Evolutionary conservation across 2,888 invertebrate genomes (phyloP).

Genomic region (Andrena trimmerana): DNA sequence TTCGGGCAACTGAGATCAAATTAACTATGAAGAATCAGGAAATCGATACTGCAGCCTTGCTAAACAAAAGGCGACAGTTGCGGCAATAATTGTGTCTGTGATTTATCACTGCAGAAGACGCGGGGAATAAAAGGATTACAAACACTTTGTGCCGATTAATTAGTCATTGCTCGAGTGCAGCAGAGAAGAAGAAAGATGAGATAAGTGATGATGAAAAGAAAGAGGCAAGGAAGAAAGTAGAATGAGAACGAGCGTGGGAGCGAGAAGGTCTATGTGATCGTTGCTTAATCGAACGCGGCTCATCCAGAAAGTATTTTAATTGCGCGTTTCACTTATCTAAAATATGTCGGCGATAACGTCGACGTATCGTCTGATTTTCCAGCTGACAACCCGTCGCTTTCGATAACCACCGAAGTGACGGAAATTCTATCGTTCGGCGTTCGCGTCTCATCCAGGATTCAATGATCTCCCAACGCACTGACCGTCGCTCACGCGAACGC

Average conservation of each 20-base stretch:
- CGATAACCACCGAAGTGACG: constrained; percentile 73
- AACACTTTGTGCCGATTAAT: constrained; percentile 38
- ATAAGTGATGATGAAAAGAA: constrained; percentile 10
- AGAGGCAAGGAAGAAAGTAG: constrained; percentile 15
- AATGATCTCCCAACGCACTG: background rate
- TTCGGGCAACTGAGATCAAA: background rate
- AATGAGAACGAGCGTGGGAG: constrained; percentile 33
- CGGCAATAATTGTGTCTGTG: constrained; percentile 16
- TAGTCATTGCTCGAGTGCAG: constrained; percentile 18
- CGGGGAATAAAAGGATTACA: background rate
- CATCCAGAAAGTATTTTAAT: constrained; percentile 82
- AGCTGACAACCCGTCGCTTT: constrained; percentile 76
- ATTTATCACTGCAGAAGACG: constrained; percentile 44
- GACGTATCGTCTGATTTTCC: constrained; percentile 80
- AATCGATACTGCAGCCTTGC: constrained; percentile 19
- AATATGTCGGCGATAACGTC: constrained; percentile 80
- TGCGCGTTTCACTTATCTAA: constrained; percentile 81
- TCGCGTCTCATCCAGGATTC: constrained; percentile 53
- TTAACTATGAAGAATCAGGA: constrained; percentile 2
- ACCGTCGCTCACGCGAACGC: constrained; percentile 30
- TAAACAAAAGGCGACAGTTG: constrained; percentile 39
- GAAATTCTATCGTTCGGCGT: constrained; percentile 74
- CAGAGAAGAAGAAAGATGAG: background rate
- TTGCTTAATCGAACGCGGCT: constrained; percentile 75
- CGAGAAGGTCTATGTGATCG: constrained; percentile 30